Evolutionary conservation across 2,888 invertebrate genomes (phyloP), one percentile per base, ranked within the genome.

Genomic region (Hirtodrosophila duncani): DNA sequence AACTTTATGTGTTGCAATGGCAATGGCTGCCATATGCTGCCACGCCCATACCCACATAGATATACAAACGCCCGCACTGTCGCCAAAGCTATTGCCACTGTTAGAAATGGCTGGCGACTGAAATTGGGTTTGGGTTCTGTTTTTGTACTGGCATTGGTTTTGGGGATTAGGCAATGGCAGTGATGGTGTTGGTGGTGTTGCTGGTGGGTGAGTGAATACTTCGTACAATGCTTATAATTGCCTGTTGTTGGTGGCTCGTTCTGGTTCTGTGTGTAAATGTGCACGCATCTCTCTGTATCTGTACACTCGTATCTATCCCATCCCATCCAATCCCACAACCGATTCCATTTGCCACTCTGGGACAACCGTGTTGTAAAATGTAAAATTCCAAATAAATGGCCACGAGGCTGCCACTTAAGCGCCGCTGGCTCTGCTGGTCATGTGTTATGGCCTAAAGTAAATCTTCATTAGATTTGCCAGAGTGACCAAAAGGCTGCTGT

Each of bases 381-480:
- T 80, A 80, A 78, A 78, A 78, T 78, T 74, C 74, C 69, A 71
- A 70, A 80, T 74, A 78, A 78, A 80, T 78, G 78, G 78, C 78
- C 68, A 68, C 49, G 71, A 68, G 61, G 67, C 49, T 70, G 71
- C 68, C 67, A 64, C 61, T 71, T 68, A 66, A 74, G 70, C 69
- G 75, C 49, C 51, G 39, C 13, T 21, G 37, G 17, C 20, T 11
- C 21, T 20, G 37, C 53, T 50, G 51, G 41, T 48, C 64, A 67
- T 74, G 74, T 78, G 70, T 82, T 83, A 80, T 82, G 70, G 81
- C 77, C 80, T 70, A 83, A 83, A 83, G 83, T 83, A 83, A 83
- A 83, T 83, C 83, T 83, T 83, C 83, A 83, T 83, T 83, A 83
- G 81, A 80, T 79, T 80, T 83, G 81, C 81, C 72, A 77, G 80